Evolutionary conservation across 2,888 invertebrate species (phyloP).

Genomic region (Candidula unifasciata): DNA sequence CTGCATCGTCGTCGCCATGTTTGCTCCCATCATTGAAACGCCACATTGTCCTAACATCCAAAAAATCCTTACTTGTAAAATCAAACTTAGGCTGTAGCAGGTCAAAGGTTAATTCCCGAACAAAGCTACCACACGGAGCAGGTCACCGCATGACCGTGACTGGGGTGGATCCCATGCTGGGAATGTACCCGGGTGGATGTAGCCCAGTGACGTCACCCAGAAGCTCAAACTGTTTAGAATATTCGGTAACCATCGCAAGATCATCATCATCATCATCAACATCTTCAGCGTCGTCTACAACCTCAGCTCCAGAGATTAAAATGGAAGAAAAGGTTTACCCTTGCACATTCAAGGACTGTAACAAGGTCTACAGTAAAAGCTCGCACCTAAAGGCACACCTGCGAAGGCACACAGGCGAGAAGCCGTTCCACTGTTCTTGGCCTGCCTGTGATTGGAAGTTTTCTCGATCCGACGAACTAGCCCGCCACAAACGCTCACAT

Average conservation of each 20-base stretch:
- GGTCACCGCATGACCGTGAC: constrained; percentile 44
- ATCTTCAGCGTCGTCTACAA: constrained; percentile 50
- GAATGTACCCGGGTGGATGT: constrained; percentile 7
- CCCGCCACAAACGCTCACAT: constrained; percentile 93
- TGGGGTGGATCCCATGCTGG: constrained; percentile 43
- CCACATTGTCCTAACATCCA: neutral
- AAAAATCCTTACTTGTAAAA: constrained; percentile 25
- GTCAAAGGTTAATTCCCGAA: constrained; percentile 4
- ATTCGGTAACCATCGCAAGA: neutral
- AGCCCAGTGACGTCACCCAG: neutral
- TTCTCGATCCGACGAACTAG: constrained; percentile 94
- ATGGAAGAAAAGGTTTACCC: constrained; percentile 82
- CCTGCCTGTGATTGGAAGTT: constrained; percentile 93
- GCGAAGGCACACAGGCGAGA: constrained; percentile 91
- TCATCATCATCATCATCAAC: constrained; percentile 1
- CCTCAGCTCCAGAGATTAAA: constrained; percentile 56
- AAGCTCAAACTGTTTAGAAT: constrained; percentile 3
- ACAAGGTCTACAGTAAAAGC: constrained; percentile 97
- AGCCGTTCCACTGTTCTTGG: constrained; percentile 81
- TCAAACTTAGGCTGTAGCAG: constrained; percentile 17
- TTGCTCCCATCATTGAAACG: neutral
- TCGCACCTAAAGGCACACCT: constrained; percentile 97
- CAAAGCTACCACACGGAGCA: constrained; percentile 36
- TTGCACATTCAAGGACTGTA: constrained; percentile 82
- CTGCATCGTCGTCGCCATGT: neutral